phyloP scores from a whole-genome alignment of 2,113 vertebrate genomes.

The Stercorarius parasiticus region DNA sequence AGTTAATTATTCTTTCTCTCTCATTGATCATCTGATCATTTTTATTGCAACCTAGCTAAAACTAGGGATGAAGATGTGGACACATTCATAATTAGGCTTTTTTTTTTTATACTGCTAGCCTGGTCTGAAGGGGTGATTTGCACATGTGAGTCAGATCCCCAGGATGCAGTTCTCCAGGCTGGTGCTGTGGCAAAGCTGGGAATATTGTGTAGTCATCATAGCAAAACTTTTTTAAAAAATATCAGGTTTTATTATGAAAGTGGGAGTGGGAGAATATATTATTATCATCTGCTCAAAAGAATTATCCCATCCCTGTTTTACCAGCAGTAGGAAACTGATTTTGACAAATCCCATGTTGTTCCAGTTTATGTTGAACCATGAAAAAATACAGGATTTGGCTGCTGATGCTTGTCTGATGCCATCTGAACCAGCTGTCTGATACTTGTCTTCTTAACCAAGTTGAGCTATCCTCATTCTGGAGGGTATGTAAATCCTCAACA shows the following conservation, averaged over 20 bases:
- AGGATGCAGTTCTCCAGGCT: fast-evolving
- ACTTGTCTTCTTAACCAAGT: background rate
- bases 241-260: background rate
- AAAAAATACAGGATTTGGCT: background rate
- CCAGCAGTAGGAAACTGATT: background rate
- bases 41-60: background rate
- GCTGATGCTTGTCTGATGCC: background rate
- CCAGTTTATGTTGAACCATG: background rate
- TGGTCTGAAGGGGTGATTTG: background rate
- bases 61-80: background rate
- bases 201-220: background rate
- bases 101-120: background rate
- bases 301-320: background rate
- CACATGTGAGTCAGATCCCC: background rate
- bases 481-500: background rate
- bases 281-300: background rate
- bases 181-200: background rate
- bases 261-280: background rate
- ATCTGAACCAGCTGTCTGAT: background rate
- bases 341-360: background rate
- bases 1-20: background rate
- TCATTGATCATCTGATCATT: background rate
- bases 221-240: background rate
- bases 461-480: background rate
- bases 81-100: fast-evolving